A percentile compares a stretch with the other conserved stretches of the same genome.
These are phyloP conservation scores for Pseudochirops corinnae DNA, from an alignment of 2,797 vertebrate genomes.

Conservation along the genomic window DNA sequence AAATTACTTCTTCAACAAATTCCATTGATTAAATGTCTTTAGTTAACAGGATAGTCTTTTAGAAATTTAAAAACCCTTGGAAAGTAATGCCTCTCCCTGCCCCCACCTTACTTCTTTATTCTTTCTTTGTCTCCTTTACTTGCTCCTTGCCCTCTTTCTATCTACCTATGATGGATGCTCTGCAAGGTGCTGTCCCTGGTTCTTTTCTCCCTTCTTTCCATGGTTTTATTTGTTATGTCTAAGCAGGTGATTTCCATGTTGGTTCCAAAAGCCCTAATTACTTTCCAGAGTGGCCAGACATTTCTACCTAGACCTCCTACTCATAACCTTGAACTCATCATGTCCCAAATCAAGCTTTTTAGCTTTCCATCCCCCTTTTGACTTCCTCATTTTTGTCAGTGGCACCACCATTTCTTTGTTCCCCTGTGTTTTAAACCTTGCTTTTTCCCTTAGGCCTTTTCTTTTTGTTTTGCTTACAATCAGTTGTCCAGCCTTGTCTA, in stretches of 20 bases:
- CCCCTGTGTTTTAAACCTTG: neutral
- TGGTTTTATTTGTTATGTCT: neutral
- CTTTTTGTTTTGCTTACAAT: neutral
- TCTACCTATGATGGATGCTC: neutral
- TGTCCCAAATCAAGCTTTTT: neutral
- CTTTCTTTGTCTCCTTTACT: neutral
- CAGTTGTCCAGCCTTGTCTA: neutral
- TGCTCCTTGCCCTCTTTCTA: neutral
- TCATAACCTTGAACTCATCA: neutral
- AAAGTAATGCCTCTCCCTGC: neutral
- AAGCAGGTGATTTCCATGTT: neutral
- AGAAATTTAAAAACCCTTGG: neutral
- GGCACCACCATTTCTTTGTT: neutral
- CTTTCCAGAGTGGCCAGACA: neutral
- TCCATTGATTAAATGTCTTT: neutral
- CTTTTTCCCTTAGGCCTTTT: neutral
- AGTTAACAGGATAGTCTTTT: neutral
- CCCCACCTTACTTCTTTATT: neutral
- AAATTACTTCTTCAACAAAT: neutral
- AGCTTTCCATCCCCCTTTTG: neutral
- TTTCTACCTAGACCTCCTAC: neutral
- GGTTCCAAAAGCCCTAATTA: neutral
- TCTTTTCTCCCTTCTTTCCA: neutral
- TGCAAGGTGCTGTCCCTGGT: neutral
- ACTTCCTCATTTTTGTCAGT: neutral